Base-by-base conservation (phyloP, 2,888 invertebrate species). In the Dromius quadrimaculatus region DNA sequence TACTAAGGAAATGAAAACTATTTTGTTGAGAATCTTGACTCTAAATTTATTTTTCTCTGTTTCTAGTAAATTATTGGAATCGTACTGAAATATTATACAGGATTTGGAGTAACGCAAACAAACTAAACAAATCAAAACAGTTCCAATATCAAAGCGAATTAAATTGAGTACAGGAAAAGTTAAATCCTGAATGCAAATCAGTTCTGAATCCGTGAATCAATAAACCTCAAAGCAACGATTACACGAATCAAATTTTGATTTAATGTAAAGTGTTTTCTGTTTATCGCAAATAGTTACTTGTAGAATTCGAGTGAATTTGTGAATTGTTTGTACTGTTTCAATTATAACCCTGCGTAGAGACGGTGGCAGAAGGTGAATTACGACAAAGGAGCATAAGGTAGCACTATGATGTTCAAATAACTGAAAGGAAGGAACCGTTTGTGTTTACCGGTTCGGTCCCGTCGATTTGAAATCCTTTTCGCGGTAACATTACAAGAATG, bases 381-480 rank as follows among this genome's bases (percentile, higher is more conserved):
- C 23, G 62, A 41, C 62, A 62, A 62, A 38, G 38, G 41, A 13
- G 38, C 57, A 20, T 28, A 15, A 15, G 19, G 9, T 9, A 11
- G 32, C 23, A 50, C 43, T 63, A 63, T 64, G 47, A 64, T 64
- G 64, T 47, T 64, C 64, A 64, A 64, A 64, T 64, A 64, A 64
- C 64, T 19, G 64, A 36, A 64, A 62, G 62, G 62, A 62, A 62
- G 41, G 34, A 23, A 38, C 62, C 20, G 62, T 62, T 62, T 62
- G 62, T 61, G 61, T 41, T 62, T 62, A 22, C 62, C 62, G 41
- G 38, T 62, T 62, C n/a, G n/a, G n/a, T n/a, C 41, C 62, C n/a
- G 62, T 41, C 38, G 62, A 41, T 62, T 41, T 62, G 23, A 62
- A 62, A 41, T 62, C 62, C 62, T 62, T 62, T 61, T 62, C 62